phyloP scores from a whole-genome alignment of 1,140 invertebrate genomes.

The Cardiocondyla obscurior region DNA sequence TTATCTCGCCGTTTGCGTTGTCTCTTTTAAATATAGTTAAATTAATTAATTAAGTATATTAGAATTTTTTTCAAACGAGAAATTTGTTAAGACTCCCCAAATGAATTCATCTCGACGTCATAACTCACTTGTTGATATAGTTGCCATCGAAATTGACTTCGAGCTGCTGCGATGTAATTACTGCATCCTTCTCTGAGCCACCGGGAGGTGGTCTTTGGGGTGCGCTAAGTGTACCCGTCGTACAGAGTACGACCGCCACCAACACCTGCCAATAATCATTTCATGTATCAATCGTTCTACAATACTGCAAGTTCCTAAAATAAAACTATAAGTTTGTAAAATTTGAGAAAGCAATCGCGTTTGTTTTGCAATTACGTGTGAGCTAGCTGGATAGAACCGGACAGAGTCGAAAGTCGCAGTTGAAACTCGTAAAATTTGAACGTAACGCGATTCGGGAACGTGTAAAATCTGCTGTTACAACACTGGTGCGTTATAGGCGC shows the following conservation, averaged over 20 bases:
- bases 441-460: slow-evolving; percentile 1
- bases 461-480: slow-evolving; percentile 30
- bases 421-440: slow-evolving; percentile 18
- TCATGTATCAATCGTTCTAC: not conserved
- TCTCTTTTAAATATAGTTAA: not conserved
- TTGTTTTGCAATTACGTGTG: too few relatives aligned
- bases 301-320: not conserved
- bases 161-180: slow-evolving; percentile 86
- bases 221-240: slow-evolving; percentile 74
- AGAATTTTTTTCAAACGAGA: not conserved
- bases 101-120: not conserved
- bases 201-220: slow-evolving; percentile 76
- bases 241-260: slow-evolving; percentile 78
- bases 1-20: not conserved
- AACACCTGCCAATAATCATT: slow-evolving; percentile 70
- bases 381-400: not conserved
- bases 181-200: slow-evolving; percentile 81
- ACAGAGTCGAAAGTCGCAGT: slow-evolving; percentile 20
- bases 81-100: not conserved
- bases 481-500: slow-evolving; percentile 1
- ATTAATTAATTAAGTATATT: not conserved
- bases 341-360: not conserved
- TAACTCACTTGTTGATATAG: slow-evolving; percentile 85
- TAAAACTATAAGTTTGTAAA: not conserved
- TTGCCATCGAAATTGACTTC: slow-evolving; percentile 87